Evolutionary conservation across 1,140 invertebrate species (phyloP), one percentile per base, ranked within the genome.

Genomic region (Tenebrio molitor): DNA sequence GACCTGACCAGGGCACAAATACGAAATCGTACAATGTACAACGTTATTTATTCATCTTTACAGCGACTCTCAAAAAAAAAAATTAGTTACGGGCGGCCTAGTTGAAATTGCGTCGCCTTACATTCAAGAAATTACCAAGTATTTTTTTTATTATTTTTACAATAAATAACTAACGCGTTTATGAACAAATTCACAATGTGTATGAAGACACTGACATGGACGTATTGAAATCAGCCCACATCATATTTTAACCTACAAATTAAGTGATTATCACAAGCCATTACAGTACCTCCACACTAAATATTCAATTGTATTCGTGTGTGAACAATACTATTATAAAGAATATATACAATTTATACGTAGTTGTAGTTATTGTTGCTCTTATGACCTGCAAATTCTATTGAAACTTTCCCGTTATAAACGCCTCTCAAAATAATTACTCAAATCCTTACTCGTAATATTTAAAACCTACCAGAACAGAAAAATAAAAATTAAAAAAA

Each of bases 201-300:
- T 58, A 14, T 58, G 50, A 58, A 58, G 23, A 58, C 50, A 58
- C 50, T 29, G 50, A 58, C 14, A 58, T 58, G 50, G 50, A 58
- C 50, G 23, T 58, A 58, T 58, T 25, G n/a, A 25, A 58, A 25
- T 15, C 4, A 8, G 12, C 21, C 50, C 50, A 58, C 23, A 58
- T 58, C 50, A 14, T 21, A n/a, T 41, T 5, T 46, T 46, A 58
- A 25, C 23, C 23, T 29, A 58, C 3, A 58, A 58, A 25, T 23
- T 58, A 58, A 25, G 23, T 58, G 50, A 58, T 58, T 58, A 58
- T 58, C 50, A 58, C 50, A 58, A 58, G 50, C 50, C 50, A 58
- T 58, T 53, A 58, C 50, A 58, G 50, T 58, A 58, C 23, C 23
- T 58, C 50, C 50, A 58, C 50, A 58, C 50, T 58, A 58, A 58